Base-by-base conservation (phyloP, 2,888 invertebrate genomes). In the Crioceris asparagi region DNA sequence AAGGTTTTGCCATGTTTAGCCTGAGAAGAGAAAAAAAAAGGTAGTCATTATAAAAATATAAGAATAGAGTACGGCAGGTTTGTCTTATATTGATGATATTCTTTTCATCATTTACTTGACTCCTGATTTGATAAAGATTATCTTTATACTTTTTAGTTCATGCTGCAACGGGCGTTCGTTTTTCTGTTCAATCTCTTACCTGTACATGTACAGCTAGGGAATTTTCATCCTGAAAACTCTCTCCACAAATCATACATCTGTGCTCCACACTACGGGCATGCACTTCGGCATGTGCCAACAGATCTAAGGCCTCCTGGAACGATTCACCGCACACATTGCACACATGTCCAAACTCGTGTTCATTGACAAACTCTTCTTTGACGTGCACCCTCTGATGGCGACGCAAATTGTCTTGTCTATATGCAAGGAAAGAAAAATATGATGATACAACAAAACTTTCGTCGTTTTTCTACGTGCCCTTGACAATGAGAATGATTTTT, bases 281-380 rank as follows among this genome's bases (percentile, higher is more conserved):
- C 4, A 78, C 69, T 66, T 85, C 84, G 1, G 83, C 82, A 63
- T 85, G 85, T 14, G 84, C 82, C 29, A 83, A 67, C 47, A 85
- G 68, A 58, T 83, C 82, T 51, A 83, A 63, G 35, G 83, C 82
- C 66, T 82, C 83, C 27, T 75, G 71, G 60, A 83, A 86, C 43
- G 74, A 74, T 63, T 83, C 82, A 31, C 84, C 85, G 60, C 86
- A 86, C 23, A 80, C 82, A 56, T 77, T 81, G 60, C 86, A 87
- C 45, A 78, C 72, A 59, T 85, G 83, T 40, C 71, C 72, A 39
- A 58, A 60, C 34, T 61, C 61, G 8, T 64, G 64, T 60, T 70
- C 70, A 45, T 68, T 61, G 2, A 57, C 53, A 47, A 42, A 57
- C 42, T 65, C 65, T 35, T 64, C 65, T 48, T 64, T 65, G 10